These are phyloP conservation scores for Cotesia chilonis DNA, from an alignment of 1,140 invertebrate genomes.

Conservation along the genomic window DNA sequence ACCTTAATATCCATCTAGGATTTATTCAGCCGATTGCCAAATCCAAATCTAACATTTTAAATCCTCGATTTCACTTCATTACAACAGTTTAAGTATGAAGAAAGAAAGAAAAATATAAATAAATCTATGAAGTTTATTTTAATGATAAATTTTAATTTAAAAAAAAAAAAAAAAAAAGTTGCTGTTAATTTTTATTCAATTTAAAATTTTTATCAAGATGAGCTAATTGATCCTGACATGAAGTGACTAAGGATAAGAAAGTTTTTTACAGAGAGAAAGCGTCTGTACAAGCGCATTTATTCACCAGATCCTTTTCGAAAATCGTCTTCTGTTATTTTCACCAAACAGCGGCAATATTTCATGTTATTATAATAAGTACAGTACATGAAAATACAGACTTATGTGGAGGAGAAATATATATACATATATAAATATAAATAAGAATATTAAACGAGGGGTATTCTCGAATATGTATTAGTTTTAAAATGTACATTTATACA, in stretches of 20 bases:
- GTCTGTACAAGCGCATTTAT: background rate
- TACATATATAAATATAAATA: too few relatives aligned
- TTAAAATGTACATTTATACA: slow-evolving; percentile 4
- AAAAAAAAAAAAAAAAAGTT: too few relatives aligned
- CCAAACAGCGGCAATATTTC: background rate
- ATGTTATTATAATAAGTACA: background rate
- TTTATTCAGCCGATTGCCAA: background rate
- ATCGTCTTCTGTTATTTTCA: slow-evolving; percentile 27
- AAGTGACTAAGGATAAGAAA: slow-evolving; percentile 33
- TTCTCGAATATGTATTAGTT: background rate
- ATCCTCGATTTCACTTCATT: background rate
- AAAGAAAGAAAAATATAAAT: background rate
- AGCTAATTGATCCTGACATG: slow-evolving; percentile 8
- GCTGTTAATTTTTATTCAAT: background rate
- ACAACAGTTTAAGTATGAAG: background rate
- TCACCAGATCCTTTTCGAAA: slow-evolving; percentile 30
- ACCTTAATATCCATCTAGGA: slow-evolving; percentile 25
- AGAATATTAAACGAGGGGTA: too few relatives aligned
- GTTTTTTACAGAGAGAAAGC: slow-evolving; percentile 25
- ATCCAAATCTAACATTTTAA: background rate
- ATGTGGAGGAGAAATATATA: background rate
- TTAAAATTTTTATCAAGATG: background rate
- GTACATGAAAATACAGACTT: background rate
- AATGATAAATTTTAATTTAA: too few relatives aligned
- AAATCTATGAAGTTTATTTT: too few relatives aligned